Conservation (phyloP, 2,113 vertebrate species). For the Hystrix brachyura region DNA sequence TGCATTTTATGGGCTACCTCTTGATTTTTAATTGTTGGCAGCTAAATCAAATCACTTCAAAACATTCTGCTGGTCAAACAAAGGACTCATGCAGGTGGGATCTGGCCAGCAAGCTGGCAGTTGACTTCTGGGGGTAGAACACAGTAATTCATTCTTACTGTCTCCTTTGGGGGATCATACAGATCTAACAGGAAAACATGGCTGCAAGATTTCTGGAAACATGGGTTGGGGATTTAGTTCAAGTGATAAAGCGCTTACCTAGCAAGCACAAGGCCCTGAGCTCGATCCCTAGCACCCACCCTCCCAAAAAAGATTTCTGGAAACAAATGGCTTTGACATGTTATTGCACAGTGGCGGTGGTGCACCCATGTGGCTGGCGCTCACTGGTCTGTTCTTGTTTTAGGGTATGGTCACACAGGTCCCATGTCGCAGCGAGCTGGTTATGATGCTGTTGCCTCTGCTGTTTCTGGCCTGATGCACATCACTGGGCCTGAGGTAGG, state of each 20-base stretch:
- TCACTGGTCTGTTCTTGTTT: constrained; percentile 57
- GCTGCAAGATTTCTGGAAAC: neutral
- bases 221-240: too few relatives aligned
- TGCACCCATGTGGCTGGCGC: neutral
- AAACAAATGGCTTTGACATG: neutral
- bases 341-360: neutral
- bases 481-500: constrained; percentile 96
- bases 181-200: neutral
- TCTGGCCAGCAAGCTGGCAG: neutral
- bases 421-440: constrained; percentile 92
- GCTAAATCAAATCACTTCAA: constrained; percentile 28
- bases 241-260: too few relatives aligned
- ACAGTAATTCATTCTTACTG: constrained; percentile 14
- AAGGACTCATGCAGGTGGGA: neutral
- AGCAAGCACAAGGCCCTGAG: too few relatives aligned
- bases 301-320: neutral
- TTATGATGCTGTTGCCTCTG: constrained; percentile 96
- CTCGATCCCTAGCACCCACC: too few relatives aligned
- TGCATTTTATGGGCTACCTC: constrained; percentile 19
- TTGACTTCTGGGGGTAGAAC: neutral
- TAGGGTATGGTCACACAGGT: constrained; percentile 97
- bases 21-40: constrained; percentile 38
- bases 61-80: neutral
- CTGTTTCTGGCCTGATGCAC: constrained; percentile 96
- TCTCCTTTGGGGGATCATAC: neutral